These are phyloP conservation scores for Herminia tarsipennalis DNA, from an alignment of 2,888 invertebrate genomes.

Conservation along the genomic window DNA sequence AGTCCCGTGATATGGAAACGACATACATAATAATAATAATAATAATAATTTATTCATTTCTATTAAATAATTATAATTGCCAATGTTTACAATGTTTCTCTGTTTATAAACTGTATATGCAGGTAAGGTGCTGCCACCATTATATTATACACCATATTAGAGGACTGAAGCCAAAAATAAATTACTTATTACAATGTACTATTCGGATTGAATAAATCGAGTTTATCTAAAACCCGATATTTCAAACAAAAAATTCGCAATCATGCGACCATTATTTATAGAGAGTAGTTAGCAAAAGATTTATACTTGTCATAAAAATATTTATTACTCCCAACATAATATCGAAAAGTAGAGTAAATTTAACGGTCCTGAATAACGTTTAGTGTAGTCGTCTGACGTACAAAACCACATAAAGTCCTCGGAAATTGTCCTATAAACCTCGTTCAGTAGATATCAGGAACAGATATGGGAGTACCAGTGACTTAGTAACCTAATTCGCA, in stretches of 20 bases:
- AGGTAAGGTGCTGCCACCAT: too few species aligned
- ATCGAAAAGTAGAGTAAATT: slow-evolving; percentile 41
- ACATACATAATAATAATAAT: too few species aligned
- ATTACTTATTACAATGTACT: too few species aligned
- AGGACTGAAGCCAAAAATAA: too few species aligned
- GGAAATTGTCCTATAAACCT: slow-evolving; percentile 53
- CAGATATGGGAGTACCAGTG: slow-evolving; percentile 43
- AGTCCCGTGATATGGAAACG: too few species aligned
- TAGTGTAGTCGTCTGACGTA: slow-evolving; percentile 39
- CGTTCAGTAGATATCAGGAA: slow-evolving; percentile 42
- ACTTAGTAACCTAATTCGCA: slow-evolving; percentile 53
- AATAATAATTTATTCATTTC: too few species aligned
- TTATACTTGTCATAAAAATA: slow-evolving; percentile 44
- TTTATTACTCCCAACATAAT: slow-evolving; percentile 38
- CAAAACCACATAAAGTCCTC: slow-evolving; percentile 42
- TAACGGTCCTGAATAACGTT: slow-evolving; percentile 47
- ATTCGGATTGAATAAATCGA: too few species aligned
- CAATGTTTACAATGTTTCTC: too few species aligned
- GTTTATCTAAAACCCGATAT: too few species aligned
- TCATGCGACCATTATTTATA: slow-evolving; percentile 12
- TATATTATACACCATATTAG: too few species aligned
- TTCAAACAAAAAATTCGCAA: background rate
- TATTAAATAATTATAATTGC: too few species aligned
- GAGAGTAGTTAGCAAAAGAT: slow-evolving; percentile 11
- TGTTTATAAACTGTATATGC: too few species aligned